Percentiles rank a stretch among this genome's conserved stretches.
Conservation (phyloP, 2,888 invertebrate genomes). For the Thera britannica region DNA sequence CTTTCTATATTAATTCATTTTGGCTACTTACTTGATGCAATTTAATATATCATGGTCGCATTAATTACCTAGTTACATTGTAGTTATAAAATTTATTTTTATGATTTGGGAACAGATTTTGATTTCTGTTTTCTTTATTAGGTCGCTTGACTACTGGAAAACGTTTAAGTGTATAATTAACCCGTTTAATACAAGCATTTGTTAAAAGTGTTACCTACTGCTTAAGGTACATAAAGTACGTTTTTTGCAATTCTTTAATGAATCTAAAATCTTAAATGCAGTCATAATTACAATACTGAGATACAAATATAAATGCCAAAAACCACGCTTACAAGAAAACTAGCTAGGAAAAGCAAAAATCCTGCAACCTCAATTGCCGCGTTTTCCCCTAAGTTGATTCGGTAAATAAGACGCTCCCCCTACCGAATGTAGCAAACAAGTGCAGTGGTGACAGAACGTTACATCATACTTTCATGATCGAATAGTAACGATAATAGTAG, state of each 20-base stretch:
- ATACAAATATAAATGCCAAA: background rate
- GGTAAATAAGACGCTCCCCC: slow-evolving; percentile 38
- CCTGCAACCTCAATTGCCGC: slow-evolving; percentile 54
- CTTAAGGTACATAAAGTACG: no score
- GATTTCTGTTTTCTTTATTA: no score
- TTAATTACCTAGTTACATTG: no score
- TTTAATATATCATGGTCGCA: background rate
- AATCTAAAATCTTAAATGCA: no score
- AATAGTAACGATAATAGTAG: background rate
- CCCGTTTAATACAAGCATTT: no score
- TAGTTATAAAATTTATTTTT: no score
- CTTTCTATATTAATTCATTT: background rate
- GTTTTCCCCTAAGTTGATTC: slow-evolving; percentile 45
- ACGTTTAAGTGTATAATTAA: no score
- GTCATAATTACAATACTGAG: no score
- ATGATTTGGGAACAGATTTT: no score
- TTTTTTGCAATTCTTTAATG: no score
- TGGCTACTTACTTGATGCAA: background rate
- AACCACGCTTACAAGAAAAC: slow-evolving; percentile 6
- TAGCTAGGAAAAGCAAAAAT: slow-evolving; percentile 47
- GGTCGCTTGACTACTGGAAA: no score
- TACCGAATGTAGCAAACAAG: slow-evolving; percentile 8
- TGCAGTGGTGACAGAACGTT: background rate
- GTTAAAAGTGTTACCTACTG: no score
- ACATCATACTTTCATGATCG: background rate